Base-by-base conservation (phyloP, 2,888 invertebrate genomes). In the Strigamia crassipes region DNA sequence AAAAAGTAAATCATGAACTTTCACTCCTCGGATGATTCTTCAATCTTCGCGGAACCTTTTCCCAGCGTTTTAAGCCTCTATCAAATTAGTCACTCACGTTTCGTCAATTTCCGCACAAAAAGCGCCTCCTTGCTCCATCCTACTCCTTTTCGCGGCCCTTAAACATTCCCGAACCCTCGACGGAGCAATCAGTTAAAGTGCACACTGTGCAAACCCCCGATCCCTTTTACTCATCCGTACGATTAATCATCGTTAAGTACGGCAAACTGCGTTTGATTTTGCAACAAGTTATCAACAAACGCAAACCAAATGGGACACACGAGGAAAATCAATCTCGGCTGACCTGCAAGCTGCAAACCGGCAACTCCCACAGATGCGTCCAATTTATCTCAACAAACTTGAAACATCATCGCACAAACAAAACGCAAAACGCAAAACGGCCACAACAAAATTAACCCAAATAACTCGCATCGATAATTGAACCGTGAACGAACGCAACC, bases 251-350 rank as follows among this genome's bases (percentile, higher is more conserved):
- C 73, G 73, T 73, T 73, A 73, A 73, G 73, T 73, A 27, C 23
- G 73, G 73, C 73, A 31, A 73, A 31, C 73, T 31, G 13, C 73
- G 73, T 73, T 73, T 73, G 73, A 73, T 73, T 73, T 73, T 73
- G 73, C 73, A 73, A 73, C 73, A 73, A 73, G 73, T 73, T 73
- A 73, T 73, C 73, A 73, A 73, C 73, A 73, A 73, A 73, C 73
- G 27, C 73, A 73, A 73, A 73, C 73, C 73, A 73, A 73, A 73
- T 73, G 73, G 73, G 73, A 73, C 73, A n/a, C 73, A 6, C 73
- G 73, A 73, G 73, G 1, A 73, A 73, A 73, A 73, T 73, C 73
- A 73, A 73, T 73, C 73, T 73, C 73, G 31, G 15, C 31, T 23
- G 61, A 66, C 61, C 61, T 66, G n/a, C 61, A 38, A 38, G 38